These are phyloP conservation scores for Pantelozetes paolii DNA, from an alignment of 2,888 invertebrate species.

Conservation along the genomic window DNA sequence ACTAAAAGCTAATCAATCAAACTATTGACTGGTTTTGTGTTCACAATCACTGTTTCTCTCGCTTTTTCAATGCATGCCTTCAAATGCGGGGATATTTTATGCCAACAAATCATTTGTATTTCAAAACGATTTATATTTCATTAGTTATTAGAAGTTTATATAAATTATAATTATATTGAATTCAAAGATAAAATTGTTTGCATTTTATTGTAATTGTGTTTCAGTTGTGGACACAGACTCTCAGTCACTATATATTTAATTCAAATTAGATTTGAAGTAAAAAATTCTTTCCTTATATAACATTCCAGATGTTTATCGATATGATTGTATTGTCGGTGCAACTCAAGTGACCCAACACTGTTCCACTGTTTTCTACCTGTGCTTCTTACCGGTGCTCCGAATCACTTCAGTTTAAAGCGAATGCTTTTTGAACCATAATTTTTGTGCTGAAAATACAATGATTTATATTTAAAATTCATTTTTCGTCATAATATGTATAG, in stretches of 20 bases:
- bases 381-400: neutral
- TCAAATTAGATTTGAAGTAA: no score
- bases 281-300: no score
- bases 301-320: no score
- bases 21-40: neutral
- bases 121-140: slow-evolving; percentile 11
- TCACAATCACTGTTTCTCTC: no score
- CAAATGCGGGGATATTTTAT: neutral
- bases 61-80: neutral
- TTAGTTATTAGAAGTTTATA: neutral
- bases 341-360: neutral
- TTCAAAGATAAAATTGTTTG: neutral
- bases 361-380: no score
- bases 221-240: neutral
- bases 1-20: slow-evolving; percentile 22
- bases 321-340: no score
- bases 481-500: neutral
- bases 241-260: no score
- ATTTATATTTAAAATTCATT: neutral
- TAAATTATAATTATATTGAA: neutral
- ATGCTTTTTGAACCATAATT: slow-evolving; percentile 2
- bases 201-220: slow-evolving; percentile 14
- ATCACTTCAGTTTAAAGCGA: neutral
- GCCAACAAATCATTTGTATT: neutral
- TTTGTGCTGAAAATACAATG: neutral